Evolutionary conservation across 2,797 vertebrate genomes (phyloP).

Genomic region (Forpus xanthops): DNA sequence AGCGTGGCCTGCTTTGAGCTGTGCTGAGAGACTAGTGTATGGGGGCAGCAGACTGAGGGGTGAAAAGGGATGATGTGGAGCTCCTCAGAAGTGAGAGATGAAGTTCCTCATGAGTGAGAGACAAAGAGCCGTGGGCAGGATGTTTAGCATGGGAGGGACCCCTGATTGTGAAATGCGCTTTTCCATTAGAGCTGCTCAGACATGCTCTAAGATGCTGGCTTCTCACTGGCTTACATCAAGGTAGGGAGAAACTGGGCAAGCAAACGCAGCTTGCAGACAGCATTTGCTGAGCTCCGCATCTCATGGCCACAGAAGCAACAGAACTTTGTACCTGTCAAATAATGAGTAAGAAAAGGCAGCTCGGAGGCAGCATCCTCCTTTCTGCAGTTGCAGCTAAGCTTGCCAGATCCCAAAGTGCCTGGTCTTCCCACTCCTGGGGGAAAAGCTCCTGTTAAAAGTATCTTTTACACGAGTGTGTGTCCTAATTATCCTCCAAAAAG

Average conservation of each 20-base stretch:
- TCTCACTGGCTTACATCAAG: not conserved
- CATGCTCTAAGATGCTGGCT: not conserved
- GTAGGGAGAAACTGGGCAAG: not conserved
- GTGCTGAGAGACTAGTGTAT: not conserved
- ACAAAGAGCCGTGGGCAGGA: not conserved
- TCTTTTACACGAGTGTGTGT: not conserved
- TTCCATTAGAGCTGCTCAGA: slow-evolving; percentile 33
- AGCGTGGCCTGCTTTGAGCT: not conserved
- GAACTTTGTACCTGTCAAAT: not conserved
- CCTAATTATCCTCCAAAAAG: not conserved
- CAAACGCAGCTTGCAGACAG: not conserved
- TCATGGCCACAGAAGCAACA: not conserved
- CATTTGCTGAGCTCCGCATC: not conserved
- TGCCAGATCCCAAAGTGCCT: not conserved
- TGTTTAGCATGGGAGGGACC: slow-evolving; percentile 40
- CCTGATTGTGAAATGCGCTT: slow-evolving; percentile 3
- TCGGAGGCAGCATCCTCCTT: not conserved
- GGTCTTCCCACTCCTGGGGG: not conserved
- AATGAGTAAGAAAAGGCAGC: not conserved
- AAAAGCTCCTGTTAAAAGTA: not conserved
- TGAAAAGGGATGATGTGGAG: not conserved
- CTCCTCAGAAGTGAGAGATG: not conserved
- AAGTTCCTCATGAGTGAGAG: not conserved
- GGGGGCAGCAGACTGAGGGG: not conserved
- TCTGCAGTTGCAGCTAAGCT: not conserved